Evolutionary conservation across 1,140 invertebrate species (phyloP).

Genomic region (Cecropterus lyciades): DNA sequence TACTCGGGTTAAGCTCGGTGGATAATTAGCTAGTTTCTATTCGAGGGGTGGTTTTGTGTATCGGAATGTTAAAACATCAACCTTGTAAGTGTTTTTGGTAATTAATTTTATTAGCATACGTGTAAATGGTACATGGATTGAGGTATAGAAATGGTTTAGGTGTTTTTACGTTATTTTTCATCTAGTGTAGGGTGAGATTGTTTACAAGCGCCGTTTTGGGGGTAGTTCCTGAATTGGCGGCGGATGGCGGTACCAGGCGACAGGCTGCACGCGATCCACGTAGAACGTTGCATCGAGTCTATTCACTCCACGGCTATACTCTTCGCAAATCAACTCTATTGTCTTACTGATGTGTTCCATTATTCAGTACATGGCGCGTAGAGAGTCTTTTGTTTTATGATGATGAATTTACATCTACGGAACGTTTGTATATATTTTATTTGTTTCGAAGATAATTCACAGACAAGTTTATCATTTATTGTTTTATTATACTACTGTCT

Average conservation of each 20-base stretch:
- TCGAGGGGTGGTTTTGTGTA: conserved; percentile 61
- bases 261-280: conserved; percentile 69
- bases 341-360: conserved; percentile 45
- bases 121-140: conserved; percentile 37
- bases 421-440: conserved; percentile 5
- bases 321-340: conserved; percentile 54
- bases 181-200: conserved; percentile 49
- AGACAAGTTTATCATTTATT: conserved; percentile 11
- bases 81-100: conserved; percentile 50
- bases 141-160: conserved; percentile 47
- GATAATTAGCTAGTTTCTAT: conserved; percentile 84
- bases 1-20: conserved; percentile 73
- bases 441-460: conserved; percentile 7
- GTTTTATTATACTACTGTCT: neutral
- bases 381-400: conserved; percentile 16
- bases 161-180: conserved; percentile 41
- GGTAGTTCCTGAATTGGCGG: conserved; percentile 59
- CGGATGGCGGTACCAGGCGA: conserved; percentile 74
- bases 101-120: conserved; percentile 36
- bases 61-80: conserved; percentile 66
- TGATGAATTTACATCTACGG: conserved; percentile 23
- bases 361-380: conserved; percentile 43
- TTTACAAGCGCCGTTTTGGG: conserved; percentile 66
- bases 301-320: conserved; percentile 43
- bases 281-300: conserved; percentile 62